Percentiles rank a stretch among this genome's conserved stretches.
Evolutionary conservation across 2,113 vertebrate genomes (phyloP).

Genomic region (Marcusenius ussheri): DNA sequence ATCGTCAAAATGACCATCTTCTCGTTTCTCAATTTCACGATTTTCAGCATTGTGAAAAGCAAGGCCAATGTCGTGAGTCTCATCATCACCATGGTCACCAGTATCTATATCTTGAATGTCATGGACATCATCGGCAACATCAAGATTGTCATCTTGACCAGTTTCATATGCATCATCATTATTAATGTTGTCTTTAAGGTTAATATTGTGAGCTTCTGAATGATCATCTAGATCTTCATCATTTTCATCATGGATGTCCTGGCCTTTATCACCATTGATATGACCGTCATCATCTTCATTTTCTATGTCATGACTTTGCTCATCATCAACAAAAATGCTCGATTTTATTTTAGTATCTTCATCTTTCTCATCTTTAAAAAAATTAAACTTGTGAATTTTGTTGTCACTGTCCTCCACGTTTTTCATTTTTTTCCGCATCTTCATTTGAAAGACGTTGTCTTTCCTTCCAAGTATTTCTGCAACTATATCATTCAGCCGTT

Average conservation of each 20-base stretch:
- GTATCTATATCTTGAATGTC: background rate
- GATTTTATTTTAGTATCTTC: background rate
- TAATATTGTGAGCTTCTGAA: conserved; percentile 39
- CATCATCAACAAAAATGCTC: background rate
- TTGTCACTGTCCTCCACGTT: background rate
- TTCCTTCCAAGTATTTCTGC: conserved; percentile 49
- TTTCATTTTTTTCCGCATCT: background rate
- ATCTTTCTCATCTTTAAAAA: conserved; percentile 2
- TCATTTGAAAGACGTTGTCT: conserved; percentile 31
- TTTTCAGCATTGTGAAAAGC: background rate
- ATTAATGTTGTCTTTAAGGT: background rate
- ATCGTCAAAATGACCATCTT: background rate
- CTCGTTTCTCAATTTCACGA: conserved; percentile 6
- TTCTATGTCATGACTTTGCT: background rate
- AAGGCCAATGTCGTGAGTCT: conserved; percentile 24
- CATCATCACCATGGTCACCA: background rate
- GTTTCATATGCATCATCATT: conserved; percentile 9
- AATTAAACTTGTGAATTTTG: background rate
- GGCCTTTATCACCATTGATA: background rate
- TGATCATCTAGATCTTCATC: conserved; percentile 21
- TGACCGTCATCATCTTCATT: conserved; percentile 20
- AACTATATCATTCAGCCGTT: conserved; percentile 51
- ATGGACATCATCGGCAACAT: background rate
- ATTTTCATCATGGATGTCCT: background rate
- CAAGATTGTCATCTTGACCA: background rate